Evolutionary conservation across 2,888 invertebrate genomes (phyloP), one percentile per base, ranked within the genome.

Genomic region (Epirrita christyi): DNA sequence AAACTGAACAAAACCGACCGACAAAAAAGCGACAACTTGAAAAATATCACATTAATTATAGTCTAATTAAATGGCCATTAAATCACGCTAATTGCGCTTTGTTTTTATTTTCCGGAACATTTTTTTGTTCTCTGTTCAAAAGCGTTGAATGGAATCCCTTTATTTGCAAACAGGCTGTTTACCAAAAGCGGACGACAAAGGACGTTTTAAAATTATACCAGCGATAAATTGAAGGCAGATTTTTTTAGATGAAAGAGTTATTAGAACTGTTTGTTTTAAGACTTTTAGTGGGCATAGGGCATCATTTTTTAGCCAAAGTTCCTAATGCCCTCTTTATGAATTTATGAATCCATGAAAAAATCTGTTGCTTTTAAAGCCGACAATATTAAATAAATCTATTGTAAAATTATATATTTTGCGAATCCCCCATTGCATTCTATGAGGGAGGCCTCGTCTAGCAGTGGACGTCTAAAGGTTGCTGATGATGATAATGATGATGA

Each of bases 11-110:
- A 63, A 70, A 73, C 66, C 56, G 47, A 46, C 55, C 51, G 21
- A 40, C 55, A 70, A 70, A 68, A 69, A 73, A 64, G 69, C 74
- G 69, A 72, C 73, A 75, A 73, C 73, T 74, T 76, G 71, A 76
- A 85, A 83, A 83, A 84, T 81, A 84, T 82, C 78, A 77, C 82
- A 86, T 88, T 86, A 85, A 88, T 91, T 88, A 87, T 80, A 75
- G 78, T 82, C 80, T 86, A 83, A 90, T 90, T 87, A 90, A 90
- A 90, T 76, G 83, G 77, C 83, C 86, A 82, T 91, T 91, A 91
- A 91, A 92, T 92, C 90, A 88, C 83, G 84, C 85, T 88, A 91
- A 91, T 89, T 89, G 90, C 86, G 83, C 81, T 82, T 85, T 85
- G 87, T 88, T 90, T 88, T 88, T 89, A 88, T 91, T 85, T 88